Evolutionary conservation across 2,888 invertebrate species (phyloP).

Genomic region (Chymomyza procnemis): DNA sequence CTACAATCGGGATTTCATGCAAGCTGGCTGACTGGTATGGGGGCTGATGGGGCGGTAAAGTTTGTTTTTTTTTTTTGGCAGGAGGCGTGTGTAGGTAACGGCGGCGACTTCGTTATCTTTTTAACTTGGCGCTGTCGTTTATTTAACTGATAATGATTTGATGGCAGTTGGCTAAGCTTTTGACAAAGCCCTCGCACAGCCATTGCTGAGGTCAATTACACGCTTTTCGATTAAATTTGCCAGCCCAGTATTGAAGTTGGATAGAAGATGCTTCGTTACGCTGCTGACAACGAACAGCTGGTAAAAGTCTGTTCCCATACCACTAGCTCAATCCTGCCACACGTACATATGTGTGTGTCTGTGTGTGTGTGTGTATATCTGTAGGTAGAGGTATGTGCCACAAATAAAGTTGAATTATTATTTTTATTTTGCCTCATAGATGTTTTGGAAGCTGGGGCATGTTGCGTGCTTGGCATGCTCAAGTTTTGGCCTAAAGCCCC

Average conservation of each 20-base stretch:
- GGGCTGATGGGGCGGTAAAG: background rate
- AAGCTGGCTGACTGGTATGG: no score
- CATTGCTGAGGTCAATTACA: constrained; percentile 71
- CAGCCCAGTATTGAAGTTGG: constrained; percentile 32
- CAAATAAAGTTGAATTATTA: constrained; percentile 70
- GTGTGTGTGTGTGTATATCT: no score
- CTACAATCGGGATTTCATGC: constrained; percentile 23
- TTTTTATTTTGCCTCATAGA: constrained; percentile 60
- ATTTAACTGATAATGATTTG: constrained; percentile 70
- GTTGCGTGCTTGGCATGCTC: constrained; percentile 62
- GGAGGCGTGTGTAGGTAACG: background rate
- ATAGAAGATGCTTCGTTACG: constrained; percentile 11
- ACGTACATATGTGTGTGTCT: constrained; percentile 29
- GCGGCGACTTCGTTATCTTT: constrained; percentile 68
- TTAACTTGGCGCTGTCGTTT: constrained; percentile 71
- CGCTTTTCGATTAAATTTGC: constrained; percentile 69
- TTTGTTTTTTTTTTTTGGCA: no score
- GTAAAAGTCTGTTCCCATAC: constrained; percentile 15
- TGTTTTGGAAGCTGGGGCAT: constrained; percentile 31
- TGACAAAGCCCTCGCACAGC: constrained; percentile 61
- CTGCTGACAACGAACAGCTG: constrained; percentile 70
- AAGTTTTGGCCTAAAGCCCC: constrained; percentile 58
- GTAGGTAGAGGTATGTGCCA: constrained; percentile 67
- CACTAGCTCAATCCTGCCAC: background rate
- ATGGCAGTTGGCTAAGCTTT: constrained; percentile 70